Evolutionary conservation across 2,113 vertebrate genomes (phyloP), one percentile per base, ranked within the genome.

Genomic region (Morone saxatilis): DNA sequence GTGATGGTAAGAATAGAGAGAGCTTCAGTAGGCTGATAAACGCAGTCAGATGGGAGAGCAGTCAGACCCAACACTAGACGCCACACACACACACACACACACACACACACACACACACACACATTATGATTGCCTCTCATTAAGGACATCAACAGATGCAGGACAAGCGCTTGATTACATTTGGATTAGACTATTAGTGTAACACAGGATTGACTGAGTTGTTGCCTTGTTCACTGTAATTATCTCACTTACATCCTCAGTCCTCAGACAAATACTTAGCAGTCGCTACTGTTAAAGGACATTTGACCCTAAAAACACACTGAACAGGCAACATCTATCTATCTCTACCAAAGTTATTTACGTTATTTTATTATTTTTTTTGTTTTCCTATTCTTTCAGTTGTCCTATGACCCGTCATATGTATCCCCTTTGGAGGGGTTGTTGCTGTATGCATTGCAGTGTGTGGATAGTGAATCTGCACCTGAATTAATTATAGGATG

Each of bases 131-230:
- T 36, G 10, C 43, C 56, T 73, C 57, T 84, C 80, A 83, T 88
- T 88, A 89, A 68, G 67, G 65, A 84, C 77, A 66, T 66, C 53
- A 88, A 60, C 93, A 90, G 89, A 88, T 89, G 91, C 80, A 25
- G 66, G 66, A 77, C 56, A 50, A 75, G 78, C 20, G 38, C 87
- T 91, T 92, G 81, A 92, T 92, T 90, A 84, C 87, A 68, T 91
- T 86, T 86, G 91, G 90, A 90, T 92, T 78, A 87, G 66, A 81
- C 80, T 51, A 16, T 86, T 77, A 86, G 62, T 72, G 72, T 59
- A 85, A 79, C 74, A 56, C 45, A 38, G 72, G 78, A 88, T 91
- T 68, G 43, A 11, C 69, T 47, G 70, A 88, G 67, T 72, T 77
- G 88, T 57, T 76, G 69, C 45, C n/a, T 70, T 62, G 47, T 76